Base-by-base conservation (phyloP, 2,113 vertebrate genomes). In the Bathybates hornii region DNA sequence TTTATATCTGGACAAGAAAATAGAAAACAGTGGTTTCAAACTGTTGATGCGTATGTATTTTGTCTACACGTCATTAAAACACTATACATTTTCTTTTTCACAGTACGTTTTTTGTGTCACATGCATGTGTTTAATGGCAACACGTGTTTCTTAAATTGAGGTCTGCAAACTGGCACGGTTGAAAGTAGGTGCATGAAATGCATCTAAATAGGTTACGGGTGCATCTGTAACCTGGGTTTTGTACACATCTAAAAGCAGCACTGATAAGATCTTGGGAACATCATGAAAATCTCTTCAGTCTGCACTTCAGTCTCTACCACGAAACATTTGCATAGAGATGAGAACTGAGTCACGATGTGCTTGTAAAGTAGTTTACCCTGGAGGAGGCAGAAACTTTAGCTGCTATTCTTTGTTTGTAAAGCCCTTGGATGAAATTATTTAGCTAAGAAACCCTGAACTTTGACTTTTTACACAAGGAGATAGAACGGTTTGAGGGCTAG, bases 231-330 rank as follows among this genome's bases (percentile, higher is more conserved):
- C 27, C 71, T 1, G 16, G 71, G 43, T 45, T 24, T 13, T 41
- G 59, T 32, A 19, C 43, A 14, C 4, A 6, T 71, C 17, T 56
- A 17, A 34, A 41, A 89, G 13, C 3, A 80, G 24, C 9, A 16
- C 27, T 3, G 85, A 91, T 91, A 89, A 90, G 80, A 93, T 93
- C 85, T 83, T n/a, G 21, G 19, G 17, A 61, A 50, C 43, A 17
- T 66, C 10, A 11, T n/a, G 9, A 45, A 45, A 3, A 52, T 41
- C 32, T 32, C 48, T 27, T 27, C 27, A 4, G 27, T 27, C 27
- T 27, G 27, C 43, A 32, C 9, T 17, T 56, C 8, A 3, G 19
- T 29, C 21, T 85, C n/a, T 54, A 89, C 4, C 43, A 50, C 16
- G 24, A 66, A 3, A 36, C 3, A 59, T 86, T 52, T 83, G 12